phyloP scores from a whole-genome alignment of 1,140 invertebrate species.

The Aphelenchoides avenae region DNA sequence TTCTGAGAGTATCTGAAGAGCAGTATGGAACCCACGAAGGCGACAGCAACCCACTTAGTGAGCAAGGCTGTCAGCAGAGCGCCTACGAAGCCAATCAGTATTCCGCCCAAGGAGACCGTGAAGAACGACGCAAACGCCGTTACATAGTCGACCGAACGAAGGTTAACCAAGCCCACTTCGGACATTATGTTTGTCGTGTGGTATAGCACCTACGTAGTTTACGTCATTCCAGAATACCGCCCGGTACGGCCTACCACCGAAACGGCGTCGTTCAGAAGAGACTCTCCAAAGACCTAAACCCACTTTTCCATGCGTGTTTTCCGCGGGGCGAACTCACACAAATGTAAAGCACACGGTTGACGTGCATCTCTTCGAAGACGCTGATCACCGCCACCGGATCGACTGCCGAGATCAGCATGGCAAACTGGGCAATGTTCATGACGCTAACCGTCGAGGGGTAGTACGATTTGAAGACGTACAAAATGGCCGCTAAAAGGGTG shows the following conservation, averaged over 20 bases:
- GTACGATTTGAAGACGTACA: slow-evolving; percentile 19
- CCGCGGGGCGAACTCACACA: slow-evolving; percentile 67
- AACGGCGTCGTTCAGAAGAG: slow-evolving; percentile 22
- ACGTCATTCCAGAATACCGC: too few relatives aligned
- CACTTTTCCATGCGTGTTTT: not conserved
- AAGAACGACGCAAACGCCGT: too few relatives aligned
- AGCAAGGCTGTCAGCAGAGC: slow-evolving; percentile 10
- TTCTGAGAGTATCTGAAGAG: too few relatives aligned
- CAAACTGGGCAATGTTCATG: slow-evolving; percentile 85
- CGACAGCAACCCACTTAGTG: slow-evolving; percentile 13
- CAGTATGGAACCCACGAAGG: not conserved
- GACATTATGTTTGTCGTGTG: slow-evolving; percentile 34
- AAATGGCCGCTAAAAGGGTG: not conserved
- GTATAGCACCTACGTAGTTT: slow-evolving; percentile 27
- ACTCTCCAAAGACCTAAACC: slow-evolving; percentile 17
- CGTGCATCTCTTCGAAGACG: slow-evolving; percentile 58
- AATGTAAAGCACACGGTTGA: slow-evolving; percentile 9
- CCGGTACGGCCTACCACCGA: slow-evolving; percentile 15
- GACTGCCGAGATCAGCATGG: slow-evolving; percentile 93
- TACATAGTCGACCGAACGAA: slow-evolving; percentile 27
- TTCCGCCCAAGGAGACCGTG: too few relatives aligned
- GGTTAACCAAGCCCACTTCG: slow-evolving; percentile 16
- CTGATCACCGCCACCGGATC: slow-evolving; percentile 92
- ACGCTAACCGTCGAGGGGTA: slow-evolving; percentile 72
- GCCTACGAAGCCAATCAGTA: slow-evolving; percentile 9